These are phyloP conservation scores for Eubasilissa splendida DNA, from an alignment of 2,888 invertebrate genomes.

Conservation along the genomic window DNA sequence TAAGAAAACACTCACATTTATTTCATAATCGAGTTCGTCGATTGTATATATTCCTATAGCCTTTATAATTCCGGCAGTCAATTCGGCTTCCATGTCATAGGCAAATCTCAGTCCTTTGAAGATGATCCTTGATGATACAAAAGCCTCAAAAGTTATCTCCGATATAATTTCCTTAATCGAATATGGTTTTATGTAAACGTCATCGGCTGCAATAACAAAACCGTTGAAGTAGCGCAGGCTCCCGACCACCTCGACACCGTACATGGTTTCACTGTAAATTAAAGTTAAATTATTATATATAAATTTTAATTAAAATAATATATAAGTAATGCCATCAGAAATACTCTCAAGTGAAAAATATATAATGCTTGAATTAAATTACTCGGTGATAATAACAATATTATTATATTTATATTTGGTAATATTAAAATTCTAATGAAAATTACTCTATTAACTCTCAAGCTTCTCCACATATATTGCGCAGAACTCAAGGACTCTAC, in stretches of 20 bases:
- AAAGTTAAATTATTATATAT: too few species aligned
- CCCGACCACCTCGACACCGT: constrained; percentile 23
- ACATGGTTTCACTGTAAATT: constrained; percentile 27
- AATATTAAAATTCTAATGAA: too few species aligned
- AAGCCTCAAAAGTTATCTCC: background rate
- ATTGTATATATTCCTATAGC: constrained; percentile 16
- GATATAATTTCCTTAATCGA: background rate
- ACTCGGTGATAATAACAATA: too few species aligned
- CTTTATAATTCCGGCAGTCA: background rate
- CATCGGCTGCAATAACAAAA: constrained; percentile 11
- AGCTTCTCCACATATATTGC: too few species aligned
- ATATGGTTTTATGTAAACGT: background rate
- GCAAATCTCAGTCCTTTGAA: constrained; percentile 3
- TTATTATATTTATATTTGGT: too few species aligned
- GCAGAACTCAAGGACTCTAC: too few species aligned
- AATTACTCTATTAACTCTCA: too few species aligned
- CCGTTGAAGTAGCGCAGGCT: constrained; percentile 29
- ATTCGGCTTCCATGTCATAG: constrained; percentile 27
- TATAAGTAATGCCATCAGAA: too few species aligned
- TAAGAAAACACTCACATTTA: constrained; percentile 11
- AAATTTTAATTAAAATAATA: too few species aligned
- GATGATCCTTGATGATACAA: background rate
- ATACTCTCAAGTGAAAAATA: too few species aligned
- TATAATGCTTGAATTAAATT: too few species aligned
- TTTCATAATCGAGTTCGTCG: background rate